Evolutionary conservation across 1,140 invertebrate species (phyloP), one percentile per base, ranked within the genome.

Genomic region (Zophobas morio): DNA sequence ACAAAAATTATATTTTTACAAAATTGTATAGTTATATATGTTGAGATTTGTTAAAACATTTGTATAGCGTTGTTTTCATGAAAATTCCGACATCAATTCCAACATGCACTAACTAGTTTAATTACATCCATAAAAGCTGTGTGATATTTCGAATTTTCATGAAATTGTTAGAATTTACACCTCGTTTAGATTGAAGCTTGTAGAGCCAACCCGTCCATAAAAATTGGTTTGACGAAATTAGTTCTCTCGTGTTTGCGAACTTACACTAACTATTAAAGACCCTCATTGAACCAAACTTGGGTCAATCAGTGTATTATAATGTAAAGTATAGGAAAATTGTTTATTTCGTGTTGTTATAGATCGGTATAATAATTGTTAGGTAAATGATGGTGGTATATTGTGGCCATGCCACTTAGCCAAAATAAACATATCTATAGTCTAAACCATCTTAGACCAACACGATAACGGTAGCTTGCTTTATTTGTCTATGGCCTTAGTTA

Each of bases 1-100:
- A 78, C 56, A 54, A 78, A 75, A 72, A 39, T 75, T 78, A 78
- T 78, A 78, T 78, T 75, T 78, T 78, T 78, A 78, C 76, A 78
- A 78, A 78, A 78, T 78, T 70, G 36, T 76, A 70, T 73, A 73
- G 49, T 56, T 51, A n/a, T 40, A 56, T 56, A 73, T 73, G 71
- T 73, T 73, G n/a, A 73, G 3, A 72, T 73, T 73, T 42, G 32
- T 73, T 73, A 73, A 20, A 56, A 73, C 46, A 35, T 73, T 73
- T 73, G 49, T 73, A 73, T 73, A 73, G 71, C 39, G 71, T 72
- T 72, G 34, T 49, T 72, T 72, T 72, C 46, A 72, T 72, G 51
- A 72, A 72, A 72, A 51, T 53, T 72, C 70, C 8, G 33, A 70
- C 47, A 51, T 72, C 51, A 72, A 8, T 72, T 33, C 8, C 35